phyloP scores from a whole-genome alignment of 2,113 vertebrate species.

The Limnothrissa miodon region DNA sequence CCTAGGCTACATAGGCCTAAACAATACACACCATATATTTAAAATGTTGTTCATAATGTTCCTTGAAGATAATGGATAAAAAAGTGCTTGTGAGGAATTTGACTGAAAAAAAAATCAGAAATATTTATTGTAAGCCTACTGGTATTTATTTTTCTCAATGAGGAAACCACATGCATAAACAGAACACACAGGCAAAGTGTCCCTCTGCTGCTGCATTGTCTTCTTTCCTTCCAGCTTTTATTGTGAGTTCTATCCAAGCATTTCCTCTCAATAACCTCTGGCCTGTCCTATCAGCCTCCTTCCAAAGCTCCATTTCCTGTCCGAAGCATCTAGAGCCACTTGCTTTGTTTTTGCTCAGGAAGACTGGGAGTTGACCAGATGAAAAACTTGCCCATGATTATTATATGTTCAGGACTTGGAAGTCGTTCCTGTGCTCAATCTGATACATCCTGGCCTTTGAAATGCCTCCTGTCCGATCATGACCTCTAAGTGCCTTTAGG shows the following conservation, averaged over 20 bases:
- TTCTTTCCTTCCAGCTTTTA: slow-evolving; percentile 48
- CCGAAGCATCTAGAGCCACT: slow-evolving; percentile 37
- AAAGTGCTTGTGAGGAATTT: background rate
- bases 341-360: slow-evolving; percentile 55
- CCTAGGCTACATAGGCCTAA: too few relatives aligned
- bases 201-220: slow-evolving; percentile 55
- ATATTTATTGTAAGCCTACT: background rate
- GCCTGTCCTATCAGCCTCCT: slow-evolving; percentile 25
- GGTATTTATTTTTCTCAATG: background rate
- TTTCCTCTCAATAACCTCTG: slow-evolving; percentile 33
- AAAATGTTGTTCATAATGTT: background rate
- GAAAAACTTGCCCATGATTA: background rate
- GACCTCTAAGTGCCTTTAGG: background rate
- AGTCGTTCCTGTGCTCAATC: background rate
- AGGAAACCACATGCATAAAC: slow-evolving; percentile 55
- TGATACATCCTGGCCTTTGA: background rate
- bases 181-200: slow-evolving; percentile 46
- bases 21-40: background rate
- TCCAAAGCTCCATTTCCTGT: slow-evolving; percentile 47
- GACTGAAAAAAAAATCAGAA: background rate
- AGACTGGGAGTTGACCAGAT: slow-evolving; percentile 36
- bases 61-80: background rate
- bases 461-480: background rate
- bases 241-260: slow-evolving; percentile 42
- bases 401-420: background rate